Evolutionary conservation across 2,888 invertebrate genomes (phyloP), one percentile per base, ranked within the genome.

Genomic region (Eupithecia vulgata): DNA sequence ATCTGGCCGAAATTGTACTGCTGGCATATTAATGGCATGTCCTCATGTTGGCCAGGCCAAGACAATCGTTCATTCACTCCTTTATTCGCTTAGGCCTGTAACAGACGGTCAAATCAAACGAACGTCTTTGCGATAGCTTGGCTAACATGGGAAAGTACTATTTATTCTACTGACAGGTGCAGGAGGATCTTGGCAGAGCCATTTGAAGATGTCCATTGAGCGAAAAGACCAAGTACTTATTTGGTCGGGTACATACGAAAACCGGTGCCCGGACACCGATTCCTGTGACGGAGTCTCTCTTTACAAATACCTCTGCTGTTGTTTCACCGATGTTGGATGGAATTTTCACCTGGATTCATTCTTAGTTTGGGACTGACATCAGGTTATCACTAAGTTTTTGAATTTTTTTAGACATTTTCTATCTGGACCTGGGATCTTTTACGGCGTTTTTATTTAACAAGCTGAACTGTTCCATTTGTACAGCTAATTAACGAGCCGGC

Each of bases 401-500:
- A 61, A 34, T 0, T 34, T 17, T 6, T 34, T 61, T 34, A 34
- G 30, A 61, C 34, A 17, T 0, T 21, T 8, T 42, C 42, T 6
- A 13, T 65, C 40, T 37, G 25, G 40, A 65, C 21, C 21, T 25
- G 25, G 21, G 17, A 21, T 12, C 13, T 25, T 64, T 64, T 21
- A 65, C 34, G 10, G 1, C 13, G 17, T 34, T 68, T 52, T 70
- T 75, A 65, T 73, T 71, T 72, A 61, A 61, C 34, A 34, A 61
- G 15, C 30, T 61, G 34, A 64, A 40, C 21, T 42, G 40, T 40
- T 21, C 57, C 68, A 45, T 42, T 45, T 25, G 40, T 30, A 30
- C 8, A 78, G 71, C 71, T 76, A 73, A 68, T 77, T 78, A 75
- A 82, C 78, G 81, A 77, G 79, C 72, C 68, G 42, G 34, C 62